Conservation (phyloP, 2,797 vertebrate species). For the Synanceia verrucosa region DNA sequence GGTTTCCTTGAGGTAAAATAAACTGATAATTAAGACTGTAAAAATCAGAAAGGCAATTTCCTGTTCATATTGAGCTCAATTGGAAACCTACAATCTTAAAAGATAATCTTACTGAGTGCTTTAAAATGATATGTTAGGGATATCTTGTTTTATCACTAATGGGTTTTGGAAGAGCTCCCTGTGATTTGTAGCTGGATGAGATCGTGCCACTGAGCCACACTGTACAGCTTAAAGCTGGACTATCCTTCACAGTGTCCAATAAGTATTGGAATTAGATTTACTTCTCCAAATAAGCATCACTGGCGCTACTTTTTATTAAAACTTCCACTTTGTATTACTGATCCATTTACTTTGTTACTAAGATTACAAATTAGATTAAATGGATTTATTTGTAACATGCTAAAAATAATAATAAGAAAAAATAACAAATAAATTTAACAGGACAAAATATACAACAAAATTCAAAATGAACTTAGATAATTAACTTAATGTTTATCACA, state of each 20-base stretch:
- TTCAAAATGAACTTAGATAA: neutral
- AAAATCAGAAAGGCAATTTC: slow-evolving; percentile 30
- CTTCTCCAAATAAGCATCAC: slow-evolving; percentile 1
- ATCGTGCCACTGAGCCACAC: neutral
- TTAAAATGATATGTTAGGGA: slow-evolving; percentile 10
- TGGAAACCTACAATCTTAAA: slow-evolving; percentile 14
- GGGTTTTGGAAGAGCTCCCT: slow-evolving; percentile 18
- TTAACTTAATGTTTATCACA: neutral
- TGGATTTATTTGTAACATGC: rapidly evolving
- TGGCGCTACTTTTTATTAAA: slow-evolving; percentile 17
- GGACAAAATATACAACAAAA: neutral
- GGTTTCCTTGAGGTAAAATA: slow-evolving; percentile 30
- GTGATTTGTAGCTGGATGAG: neutral
- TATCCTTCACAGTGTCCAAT: slow-evolving; percentile 31
- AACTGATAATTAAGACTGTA: slow-evolving; percentile 30
- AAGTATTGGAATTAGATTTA: slow-evolving; percentile 27
- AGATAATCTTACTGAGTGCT: slow-evolving; percentile 2
- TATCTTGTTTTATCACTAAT: slow-evolving; percentile 33
- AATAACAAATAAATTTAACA: neutral
- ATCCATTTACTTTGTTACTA: neutral
- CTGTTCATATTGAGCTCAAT: slow-evolving; percentile 2
- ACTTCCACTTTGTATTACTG: neutral
- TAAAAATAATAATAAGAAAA: neutral
- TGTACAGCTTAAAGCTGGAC: neutral
- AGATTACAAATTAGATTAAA: neutral